Evolutionary conservation across 2,888 invertebrate genomes (phyloP), one percentile per base, ranked within the genome.

Genomic region (Panzeria rudis): DNA sequence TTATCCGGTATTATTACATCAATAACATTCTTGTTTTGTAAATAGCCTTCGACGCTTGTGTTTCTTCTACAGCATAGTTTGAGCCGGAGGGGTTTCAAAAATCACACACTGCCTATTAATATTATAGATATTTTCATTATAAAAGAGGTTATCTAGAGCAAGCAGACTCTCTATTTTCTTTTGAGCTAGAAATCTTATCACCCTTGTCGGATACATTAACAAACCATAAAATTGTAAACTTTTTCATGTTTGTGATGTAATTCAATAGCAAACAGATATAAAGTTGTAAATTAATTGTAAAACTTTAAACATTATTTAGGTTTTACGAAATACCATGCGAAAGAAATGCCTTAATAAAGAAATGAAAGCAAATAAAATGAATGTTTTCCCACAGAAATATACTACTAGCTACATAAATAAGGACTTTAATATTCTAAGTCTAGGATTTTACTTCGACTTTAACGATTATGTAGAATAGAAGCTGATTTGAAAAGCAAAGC

Each of bases 221-320:
- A 47, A 47, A 17, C 17, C 47, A n/a, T 17, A 17, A 47, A 47
- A 3, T 17, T 47, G 17, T 17, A 47, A 47, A 47, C 17, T 7
- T 47, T 47, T 17, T 2, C 7, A 17, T 47, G 4, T n/a, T 44
- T n/a, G 4, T n/a, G 13, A 41, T 13, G 8, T 41, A 41, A 41
- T 15, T 41, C 13, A 15, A 2, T 41, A 17, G 17, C 47, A 47
- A 47, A 11, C 6, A 29, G 1, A 25, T 13, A 11, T 8, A 56
- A 76, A 54, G 20, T 54, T 41, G 54, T 56, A 56, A 76, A 56
- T 66, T 76, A 76, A 66, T 66, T 66, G 76, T 32, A 35, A 76
- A 76, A 76, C 47, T 66, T 76, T 56, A n/a, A 23, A 23, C 56
- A 76, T 76, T 66, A 66, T 56, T 66, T 29, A 47, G 17, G 44